Conservation (phyloP, 1,140 invertebrate species). For the Leguminivora glycinivorella region DNA sequence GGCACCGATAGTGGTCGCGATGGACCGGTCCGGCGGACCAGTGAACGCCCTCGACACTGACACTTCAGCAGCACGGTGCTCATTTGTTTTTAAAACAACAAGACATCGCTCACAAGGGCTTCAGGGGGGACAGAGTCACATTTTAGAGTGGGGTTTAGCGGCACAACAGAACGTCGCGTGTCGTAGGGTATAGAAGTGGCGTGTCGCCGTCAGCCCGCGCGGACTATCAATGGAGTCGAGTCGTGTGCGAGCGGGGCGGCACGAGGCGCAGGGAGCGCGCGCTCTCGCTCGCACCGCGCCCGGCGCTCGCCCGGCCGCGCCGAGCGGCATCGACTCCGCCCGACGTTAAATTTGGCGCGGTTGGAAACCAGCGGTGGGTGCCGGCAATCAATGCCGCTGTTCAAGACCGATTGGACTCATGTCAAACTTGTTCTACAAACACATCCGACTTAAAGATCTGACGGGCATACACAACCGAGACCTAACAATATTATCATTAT, state of each 20-base stretch:
- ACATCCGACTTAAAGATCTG: slow-evolving; percentile 6
- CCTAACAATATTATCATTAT: slow-evolving; percentile 40
- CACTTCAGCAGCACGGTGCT: slow-evolving; percentile 56
- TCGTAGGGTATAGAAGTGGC: slow-evolving; percentile 50
- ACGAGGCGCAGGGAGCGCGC: slow-evolving; percentile 39
- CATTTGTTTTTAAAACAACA: slow-evolving; percentile 35
- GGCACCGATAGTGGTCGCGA: slow-evolving; percentile 36
- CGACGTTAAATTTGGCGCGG: slow-evolving; percentile 77
- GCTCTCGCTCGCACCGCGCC: slow-evolving; percentile 49
- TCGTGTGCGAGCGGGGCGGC: slow-evolving; percentile 33
- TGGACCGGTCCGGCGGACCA: slow-evolving; percentile 59
- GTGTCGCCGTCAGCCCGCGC: slow-evolving; percentile 67
- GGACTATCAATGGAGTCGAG: slow-evolving; percentile 72
- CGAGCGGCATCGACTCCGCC: slow-evolving; percentile 60
- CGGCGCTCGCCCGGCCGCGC: slow-evolving; percentile 48
- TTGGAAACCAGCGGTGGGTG: slow-evolving; percentile 70
- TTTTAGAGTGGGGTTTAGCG: slow-evolving; percentile 49
- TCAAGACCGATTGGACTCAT: not conserved
- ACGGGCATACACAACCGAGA: slow-evolving; percentile 59
- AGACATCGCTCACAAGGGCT: slow-evolving; percentile 21
- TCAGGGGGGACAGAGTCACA: slow-evolving; percentile 48
- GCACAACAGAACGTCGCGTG: slow-evolving; percentile 47
- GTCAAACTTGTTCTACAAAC: not conserved
- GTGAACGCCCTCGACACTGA: slow-evolving; percentile 66
- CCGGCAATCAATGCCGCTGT: slow-evolving; percentile 69